A percentile compares a stretch with the other conserved stretches of the same genome.
These are phyloP conservation scores for Microctonus aethiopoides DNA, from an alignment of 2,888 invertebrate species.

Conservation along the genomic window DNA sequence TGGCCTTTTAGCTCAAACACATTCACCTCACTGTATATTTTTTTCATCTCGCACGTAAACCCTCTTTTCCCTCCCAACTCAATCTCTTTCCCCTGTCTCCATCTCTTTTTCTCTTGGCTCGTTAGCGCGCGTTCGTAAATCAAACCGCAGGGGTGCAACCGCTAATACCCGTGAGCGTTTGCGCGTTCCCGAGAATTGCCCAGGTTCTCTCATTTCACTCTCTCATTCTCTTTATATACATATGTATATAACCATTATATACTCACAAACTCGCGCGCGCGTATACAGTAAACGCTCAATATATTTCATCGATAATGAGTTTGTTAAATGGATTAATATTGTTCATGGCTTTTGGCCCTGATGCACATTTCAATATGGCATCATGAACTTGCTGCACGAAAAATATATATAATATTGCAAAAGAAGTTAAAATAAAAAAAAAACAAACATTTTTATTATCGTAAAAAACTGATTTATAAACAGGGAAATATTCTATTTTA, in stretches of 20 bases:
- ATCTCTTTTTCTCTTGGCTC: constrained; percentile 50
- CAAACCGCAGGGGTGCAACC: constrained; percentile 66
- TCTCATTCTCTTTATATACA: constrained; percentile 21
- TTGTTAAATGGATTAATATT: constrained; percentile 65
- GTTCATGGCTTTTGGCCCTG: constrained; percentile 40
- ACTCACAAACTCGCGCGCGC: constrained; percentile 33
- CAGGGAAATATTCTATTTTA: too few relatives aligned
- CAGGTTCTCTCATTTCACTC: not conserved
- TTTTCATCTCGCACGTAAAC: not conserved
- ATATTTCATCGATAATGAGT: constrained; percentile 66
- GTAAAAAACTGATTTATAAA: too few relatives aligned
- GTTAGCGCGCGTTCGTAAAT: constrained; percentile 65
- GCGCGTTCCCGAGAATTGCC: constrained; percentile 52
- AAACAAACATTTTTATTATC: too few relatives aligned
- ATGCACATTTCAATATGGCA: not conserved
- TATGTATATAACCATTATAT: constrained; percentile 28
- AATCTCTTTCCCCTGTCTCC: constrained; percentile 27
- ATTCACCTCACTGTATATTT: constrained; percentile 12
- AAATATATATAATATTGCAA: not conserved
- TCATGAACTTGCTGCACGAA: not conserved
- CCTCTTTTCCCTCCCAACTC: constrained; percentile 2
- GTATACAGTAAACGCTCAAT: constrained; percentile 61
- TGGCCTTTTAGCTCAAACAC: not conserved
- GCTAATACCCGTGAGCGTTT: constrained; percentile 58
- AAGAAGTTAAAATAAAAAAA: not conserved